Conservation (phyloP, 2,797 vertebrate genomes). For the Melanotaenia boesemani region DNA sequence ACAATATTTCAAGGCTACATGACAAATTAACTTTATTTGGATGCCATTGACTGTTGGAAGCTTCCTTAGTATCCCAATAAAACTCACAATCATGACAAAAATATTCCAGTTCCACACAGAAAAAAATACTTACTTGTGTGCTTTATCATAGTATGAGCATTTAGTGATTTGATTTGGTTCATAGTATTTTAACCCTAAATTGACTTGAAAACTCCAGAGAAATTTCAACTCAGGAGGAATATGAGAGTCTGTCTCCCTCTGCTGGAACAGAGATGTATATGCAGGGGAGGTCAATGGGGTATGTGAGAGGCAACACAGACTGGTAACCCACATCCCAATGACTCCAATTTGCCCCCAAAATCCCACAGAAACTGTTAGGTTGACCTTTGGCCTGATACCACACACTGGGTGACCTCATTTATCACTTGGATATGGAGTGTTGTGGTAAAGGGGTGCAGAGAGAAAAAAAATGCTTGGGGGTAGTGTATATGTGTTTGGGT, state of each 20-base stretch:
- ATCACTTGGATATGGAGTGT: conserved; percentile 75
- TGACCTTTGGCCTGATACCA: conserved; percentile 60
- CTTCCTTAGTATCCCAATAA: not conserved
- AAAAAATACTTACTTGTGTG: too few relatives aligned
- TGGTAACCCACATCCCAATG: conserved; percentile 38
- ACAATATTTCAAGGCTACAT: not conserved
- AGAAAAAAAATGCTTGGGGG: not conserved
- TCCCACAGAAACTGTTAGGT: conserved; percentile 57
- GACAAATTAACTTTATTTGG: too few relatives aligned
- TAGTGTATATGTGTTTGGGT: not conserved
- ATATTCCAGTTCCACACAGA: not conserved
- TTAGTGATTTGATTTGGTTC: too few relatives aligned
- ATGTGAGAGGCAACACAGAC: not conserved
- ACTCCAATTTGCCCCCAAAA: conserved; percentile 59
- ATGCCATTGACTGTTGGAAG: not conserved
- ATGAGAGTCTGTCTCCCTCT: conserved; percentile 79
- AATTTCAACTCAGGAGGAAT: not conserved
- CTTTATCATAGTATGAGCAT: too few relatives aligned
- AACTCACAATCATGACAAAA: not conserved
- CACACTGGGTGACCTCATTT: conserved; percentile 75
- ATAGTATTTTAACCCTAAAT: too few relatives aligned
- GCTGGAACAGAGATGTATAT: conserved; percentile 42
- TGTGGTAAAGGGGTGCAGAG: conserved; percentile 53
- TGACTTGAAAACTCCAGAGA: not conserved
- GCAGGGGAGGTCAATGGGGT: too few relatives aligned